Evolutionary conservation across 2,888 invertebrate genomes (phyloP).

Genomic region (Rhagophthalmus giganteus): DNA sequence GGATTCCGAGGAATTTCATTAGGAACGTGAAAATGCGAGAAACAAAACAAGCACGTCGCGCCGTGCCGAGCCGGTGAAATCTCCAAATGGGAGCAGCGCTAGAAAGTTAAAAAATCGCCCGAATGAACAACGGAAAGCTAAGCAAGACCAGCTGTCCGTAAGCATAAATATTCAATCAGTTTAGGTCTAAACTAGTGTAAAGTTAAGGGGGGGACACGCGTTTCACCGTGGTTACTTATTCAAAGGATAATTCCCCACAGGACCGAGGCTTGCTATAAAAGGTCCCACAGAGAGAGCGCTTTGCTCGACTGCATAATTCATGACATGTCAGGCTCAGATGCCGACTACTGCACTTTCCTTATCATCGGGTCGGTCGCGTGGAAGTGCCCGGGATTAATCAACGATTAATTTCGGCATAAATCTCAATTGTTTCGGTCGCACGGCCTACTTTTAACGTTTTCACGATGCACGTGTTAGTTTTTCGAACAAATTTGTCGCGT

Average conservation of each 20-base stretch:
- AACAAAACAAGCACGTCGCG: neutral
- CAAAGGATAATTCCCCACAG: constrained; percentile 27
- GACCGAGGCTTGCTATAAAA: constrained; percentile 28
- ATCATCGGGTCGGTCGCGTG: constrained; percentile 6
- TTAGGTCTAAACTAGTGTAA: constrained; percentile 21
- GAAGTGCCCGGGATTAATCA: constrained; percentile 12
- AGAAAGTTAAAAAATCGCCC: neutral
- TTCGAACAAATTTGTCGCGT: too few relatives aligned
- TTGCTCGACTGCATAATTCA: constrained; percentile 27
- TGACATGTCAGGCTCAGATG: constrained; percentile 23
- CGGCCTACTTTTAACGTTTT: neutral
- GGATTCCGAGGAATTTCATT: constrained; percentile 3
- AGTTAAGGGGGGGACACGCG: constrained; percentile 21
- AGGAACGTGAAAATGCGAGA: neutral
- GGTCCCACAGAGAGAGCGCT: constrained; percentile 27
- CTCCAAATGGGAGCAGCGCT: neutral
- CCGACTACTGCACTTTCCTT: constrained; percentile 20
- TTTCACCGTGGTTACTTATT: constrained; percentile 25
- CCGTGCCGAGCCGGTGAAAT: neutral
- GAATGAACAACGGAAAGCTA: constrained; percentile 5
- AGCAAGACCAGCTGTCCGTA: constrained; percentile 13
- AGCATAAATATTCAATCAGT: constrained; percentile 21
- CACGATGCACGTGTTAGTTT: too few relatives aligned
- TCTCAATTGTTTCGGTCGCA: too few relatives aligned
- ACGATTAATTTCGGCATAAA: neutral